Evolutionary conservation across 1,140 invertebrate species (phyloP), one percentile per base, ranked within the genome.

Genomic region (Aphidius ervi): DNA sequence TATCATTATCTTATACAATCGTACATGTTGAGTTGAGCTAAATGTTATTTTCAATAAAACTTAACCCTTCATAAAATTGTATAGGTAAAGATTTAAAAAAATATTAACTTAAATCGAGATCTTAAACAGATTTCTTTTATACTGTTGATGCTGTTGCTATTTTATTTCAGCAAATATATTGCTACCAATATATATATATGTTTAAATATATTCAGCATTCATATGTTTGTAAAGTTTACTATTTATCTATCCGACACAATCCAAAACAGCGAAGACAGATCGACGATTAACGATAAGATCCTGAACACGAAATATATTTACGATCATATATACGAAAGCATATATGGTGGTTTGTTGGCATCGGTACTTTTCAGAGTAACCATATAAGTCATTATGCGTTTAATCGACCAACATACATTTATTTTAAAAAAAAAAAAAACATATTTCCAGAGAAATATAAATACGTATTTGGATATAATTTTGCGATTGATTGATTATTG

Each of bases 211-310:
- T 39, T 9, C 20, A 40, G 37, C 9, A 53, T 53, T 40, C 31
- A n/a, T 39, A 9, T 23, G 20, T 9, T 10, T 47, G 40, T 56
- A 39, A 31, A 31, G 23, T 31, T 31, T 31, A 31, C 23, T 31
- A 52, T 37, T 10, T 9, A 52, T 10, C 50, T 61, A 65, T 65
- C 55, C 16, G 37, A 46, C 59, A 61, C 60, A 45, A 61, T 67
- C 57, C 61, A 16, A 64, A 61, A 64, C 55, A 56, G 48, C 58
- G 57, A 58, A 49, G 46, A 46, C 42, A 64, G 63, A 67, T 64
- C 53, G 46, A 58, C 55, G 63, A 59, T 63, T 39, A n/a, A n/a
- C 61, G 69, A 70, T 70, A 70, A 69, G 67, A 70, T 70, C 43
- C 45, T 31, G 48, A 23, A 63, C 52, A 63, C 47, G 9, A 37